phyloP scores from a whole-genome alignment of 2,113 vertebrate genomes.

The Oophaga pumilio region DNA sequence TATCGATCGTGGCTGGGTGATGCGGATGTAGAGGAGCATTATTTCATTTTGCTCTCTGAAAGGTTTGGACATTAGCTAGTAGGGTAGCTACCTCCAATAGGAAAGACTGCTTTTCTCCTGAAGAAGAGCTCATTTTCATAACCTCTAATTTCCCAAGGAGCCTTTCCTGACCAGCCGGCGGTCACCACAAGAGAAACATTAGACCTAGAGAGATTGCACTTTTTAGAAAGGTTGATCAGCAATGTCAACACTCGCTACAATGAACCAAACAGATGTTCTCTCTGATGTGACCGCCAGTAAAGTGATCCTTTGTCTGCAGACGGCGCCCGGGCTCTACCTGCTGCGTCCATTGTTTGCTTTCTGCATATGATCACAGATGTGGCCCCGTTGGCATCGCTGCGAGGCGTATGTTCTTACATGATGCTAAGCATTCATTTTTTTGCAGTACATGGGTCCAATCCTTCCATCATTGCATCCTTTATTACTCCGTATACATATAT shows the following conservation, averaged over 20 bases:
- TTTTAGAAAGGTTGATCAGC: neutral
- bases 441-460: neutral
- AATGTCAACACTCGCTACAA: neutral
- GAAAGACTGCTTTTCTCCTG: no score
- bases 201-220: neutral
- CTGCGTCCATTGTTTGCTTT: conserved; percentile 30
- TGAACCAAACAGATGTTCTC: conserved; percentile 15
- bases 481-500: neutral
- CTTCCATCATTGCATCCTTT: neutral
- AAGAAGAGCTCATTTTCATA: no score
- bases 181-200: no score
- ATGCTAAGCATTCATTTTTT: no score
- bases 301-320: conserved; percentile 1
- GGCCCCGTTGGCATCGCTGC: neutral
- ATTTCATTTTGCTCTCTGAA: no score
- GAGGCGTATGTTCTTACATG: neutral
- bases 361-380: conserved; percentile 20
- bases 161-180: no score
- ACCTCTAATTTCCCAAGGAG: no score
- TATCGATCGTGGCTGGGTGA: no score
- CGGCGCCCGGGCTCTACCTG: conserved; percentile 2
- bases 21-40: no score
- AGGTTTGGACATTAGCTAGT: no score
- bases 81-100: no score
- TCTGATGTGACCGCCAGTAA: neutral